Evolutionary conservation across 2,113 vertebrate species (phyloP).

Genomic region (Holacanthus passer): DNA sequence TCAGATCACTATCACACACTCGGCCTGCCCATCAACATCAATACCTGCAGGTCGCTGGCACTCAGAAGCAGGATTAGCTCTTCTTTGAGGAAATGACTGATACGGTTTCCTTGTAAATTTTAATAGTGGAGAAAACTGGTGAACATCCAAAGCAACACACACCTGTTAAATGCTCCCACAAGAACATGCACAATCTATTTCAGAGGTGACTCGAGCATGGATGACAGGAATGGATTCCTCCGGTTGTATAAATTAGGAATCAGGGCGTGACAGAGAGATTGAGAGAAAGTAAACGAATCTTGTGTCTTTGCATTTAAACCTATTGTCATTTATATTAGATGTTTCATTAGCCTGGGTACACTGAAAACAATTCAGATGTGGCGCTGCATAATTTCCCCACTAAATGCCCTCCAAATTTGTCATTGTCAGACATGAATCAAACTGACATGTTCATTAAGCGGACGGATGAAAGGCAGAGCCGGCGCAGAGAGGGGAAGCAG

Average conservation of each 20-base stretch:
- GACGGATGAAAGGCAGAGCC: slow-evolving; percentile 50
- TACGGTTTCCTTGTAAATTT: background rate
- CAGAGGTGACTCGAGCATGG: background rate
- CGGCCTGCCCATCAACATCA: slow-evolving; percentile 7
- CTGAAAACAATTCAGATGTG: slow-evolving; percentile 12
- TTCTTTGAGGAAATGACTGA: background rate
- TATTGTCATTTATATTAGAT: slow-evolving; percentile 21
- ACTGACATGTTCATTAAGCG: slow-evolving; percentile 49
- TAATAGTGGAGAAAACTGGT: background rate
- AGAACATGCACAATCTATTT: background rate
- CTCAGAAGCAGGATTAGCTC: background rate
- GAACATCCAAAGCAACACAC: slow-evolving; percentile 3
- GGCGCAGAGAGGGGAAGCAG: slow-evolving; percentile 16
- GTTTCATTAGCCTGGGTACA: slow-evolving; percentile 28
- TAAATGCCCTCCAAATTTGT: slow-evolving; percentile 50
- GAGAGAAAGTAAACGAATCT: background rate
- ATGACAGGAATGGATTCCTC: background rate
- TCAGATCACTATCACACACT: slow-evolving; percentile 54
- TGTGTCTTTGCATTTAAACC: slow-evolving; percentile 17
- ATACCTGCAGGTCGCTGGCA: slow-evolving; percentile 8
- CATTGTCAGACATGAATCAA: slow-evolving; percentile 59
- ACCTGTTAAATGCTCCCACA: background rate
- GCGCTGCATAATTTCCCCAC: slow-evolving; percentile 22
- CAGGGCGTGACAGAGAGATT: background rate
- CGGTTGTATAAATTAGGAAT: slow-evolving; percentile 17